A percentile compares a stretch with the other conserved stretches of the same genome.
Conservation (phyloP, 1,140 invertebrate genomes). For the Eciton burchellii region DNA sequence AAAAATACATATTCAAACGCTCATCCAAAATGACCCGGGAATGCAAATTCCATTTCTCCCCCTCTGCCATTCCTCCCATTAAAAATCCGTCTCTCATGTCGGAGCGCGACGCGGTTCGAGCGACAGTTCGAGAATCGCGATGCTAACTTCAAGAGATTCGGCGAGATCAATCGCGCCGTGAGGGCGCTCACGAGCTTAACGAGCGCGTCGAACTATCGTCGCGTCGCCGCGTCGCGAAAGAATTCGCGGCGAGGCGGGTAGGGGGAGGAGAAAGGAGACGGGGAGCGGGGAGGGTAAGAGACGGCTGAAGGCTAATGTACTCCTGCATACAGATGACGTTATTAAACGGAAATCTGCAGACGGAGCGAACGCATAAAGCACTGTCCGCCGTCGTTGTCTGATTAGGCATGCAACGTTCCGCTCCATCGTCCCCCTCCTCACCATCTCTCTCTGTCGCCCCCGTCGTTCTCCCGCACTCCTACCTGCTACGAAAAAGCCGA, state of each 20-base stretch:
- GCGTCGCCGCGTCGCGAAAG: constrained; percentile 28
- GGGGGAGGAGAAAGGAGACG: background rate
- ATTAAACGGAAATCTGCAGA: constrained; percentile 71
- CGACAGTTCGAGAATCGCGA: background rate
- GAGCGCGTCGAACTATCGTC: constrained; percentile 7
- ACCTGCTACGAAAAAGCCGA: background rate
- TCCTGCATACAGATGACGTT: constrained; percentile 71
- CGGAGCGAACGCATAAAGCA: constrained; percentile 66
- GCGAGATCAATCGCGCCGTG: constrained; percentile 22
- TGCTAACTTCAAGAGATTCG: background rate
- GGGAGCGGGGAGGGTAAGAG: background rate
- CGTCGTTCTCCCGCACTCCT: background rate
- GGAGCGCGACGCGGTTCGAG: too few relatives aligned
- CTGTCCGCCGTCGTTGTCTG: constrained; percentile 67
- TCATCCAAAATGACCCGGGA: background rate
- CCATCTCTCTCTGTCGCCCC: too few relatives aligned
- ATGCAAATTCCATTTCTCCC: background rate
- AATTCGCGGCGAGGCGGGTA: background rate
- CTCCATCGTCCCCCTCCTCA: background rate
- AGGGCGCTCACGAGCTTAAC: background rate
- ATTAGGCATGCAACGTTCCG: constrained; percentile 67
- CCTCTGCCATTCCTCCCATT: background rate
- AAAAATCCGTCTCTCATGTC: background rate
- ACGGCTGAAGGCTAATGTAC: constrained; percentile 67
- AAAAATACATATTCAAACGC: too few relatives aligned